Evolutionary conservation across 1,140 invertebrate species (phyloP).

Genomic region (Uloborus diversus): DNA sequence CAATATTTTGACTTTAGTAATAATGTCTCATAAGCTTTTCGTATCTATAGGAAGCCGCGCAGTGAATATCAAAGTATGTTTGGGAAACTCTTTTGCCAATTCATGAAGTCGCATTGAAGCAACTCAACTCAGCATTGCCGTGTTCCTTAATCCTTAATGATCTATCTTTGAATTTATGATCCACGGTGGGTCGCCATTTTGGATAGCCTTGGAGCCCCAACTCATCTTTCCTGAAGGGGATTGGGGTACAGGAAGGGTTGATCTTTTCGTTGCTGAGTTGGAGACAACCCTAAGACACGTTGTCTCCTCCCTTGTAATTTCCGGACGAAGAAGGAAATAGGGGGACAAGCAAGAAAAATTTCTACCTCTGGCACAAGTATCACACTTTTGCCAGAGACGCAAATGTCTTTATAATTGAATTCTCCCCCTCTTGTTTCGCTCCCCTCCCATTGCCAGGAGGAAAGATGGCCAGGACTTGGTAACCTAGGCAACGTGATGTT

Average conservation of each 20-base stretch:
- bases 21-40: no score
- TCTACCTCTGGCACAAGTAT: constrained; percentile 49
- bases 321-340: constrained; percentile 35
- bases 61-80: no score
- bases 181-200: constrained; percentile 43
- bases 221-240: constrained; percentile 30
- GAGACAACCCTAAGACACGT: constrained; percentile 36
- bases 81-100: no score
- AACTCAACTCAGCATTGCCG: not conserved
- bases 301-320: constrained; percentile 49
- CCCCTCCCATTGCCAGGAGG: not conserved
- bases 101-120: no score
- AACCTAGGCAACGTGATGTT: constrained; percentile 46
- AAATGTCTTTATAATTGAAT: constrained; percentile 57
- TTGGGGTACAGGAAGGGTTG: constrained; percentile 38
- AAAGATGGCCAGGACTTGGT: constrained; percentile 49
- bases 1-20: no score
- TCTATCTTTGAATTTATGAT: constrained; percentile 25
- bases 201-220: constrained; percentile 9
- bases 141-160: constrained; percentile 2
- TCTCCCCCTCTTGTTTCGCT: constrained; percentile 19
- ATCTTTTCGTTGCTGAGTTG: not conserved
- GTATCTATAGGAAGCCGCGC: no score
- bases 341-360: constrained; percentile 43
- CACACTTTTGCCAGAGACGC: constrained; percentile 51